Evolutionary conservation across 2,888 invertebrate species (phyloP).

Genomic region (Morpho deidamia): DNA sequence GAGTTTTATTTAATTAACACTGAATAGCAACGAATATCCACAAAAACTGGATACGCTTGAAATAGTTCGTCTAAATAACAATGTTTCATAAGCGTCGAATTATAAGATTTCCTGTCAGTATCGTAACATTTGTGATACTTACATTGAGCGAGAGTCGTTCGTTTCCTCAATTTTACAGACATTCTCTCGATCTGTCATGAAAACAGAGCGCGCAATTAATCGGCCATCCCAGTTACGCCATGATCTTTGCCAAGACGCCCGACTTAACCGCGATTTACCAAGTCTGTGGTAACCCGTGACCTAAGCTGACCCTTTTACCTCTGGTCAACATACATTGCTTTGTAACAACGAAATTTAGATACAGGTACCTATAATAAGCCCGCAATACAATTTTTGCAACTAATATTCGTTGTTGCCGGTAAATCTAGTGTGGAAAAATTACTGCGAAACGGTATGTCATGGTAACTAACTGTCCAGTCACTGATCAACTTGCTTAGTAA

Average conservation of each 20-base stretch:
- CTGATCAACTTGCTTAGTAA: constrained; percentile 38
- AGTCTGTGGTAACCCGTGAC: constrained; percentile 30
- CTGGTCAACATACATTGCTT: constrained; percentile 28
- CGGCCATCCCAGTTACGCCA: constrained; percentile 53
- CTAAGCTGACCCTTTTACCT: constrained; percentile 25
- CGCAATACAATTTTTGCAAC: constrained; percentile 27
- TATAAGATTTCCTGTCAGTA: constrained; percentile 5
- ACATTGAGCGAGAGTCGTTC: constrained; percentile 1
- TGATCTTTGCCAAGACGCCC: constrained; percentile 37
- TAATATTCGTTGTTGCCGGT: constrained; percentile 24
- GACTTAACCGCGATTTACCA: constrained; percentile 22
- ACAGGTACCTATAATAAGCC: constrained; percentile 8
- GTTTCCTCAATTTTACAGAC: constrained; percentile 22
- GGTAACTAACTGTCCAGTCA: constrained; percentile 49
- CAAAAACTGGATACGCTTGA: not conserved
- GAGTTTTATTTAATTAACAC: too few relatives aligned
- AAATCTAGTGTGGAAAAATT: constrained; percentile 44
- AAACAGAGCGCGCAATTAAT: constrained; percentile 58
- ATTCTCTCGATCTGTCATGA: constrained; percentile 38
- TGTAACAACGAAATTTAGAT: not conserved
- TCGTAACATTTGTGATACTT: constrained; percentile 23
- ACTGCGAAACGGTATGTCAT: constrained; percentile 51
- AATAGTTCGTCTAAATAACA: not conserved
- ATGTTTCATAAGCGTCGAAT: not conserved
- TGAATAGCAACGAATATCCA: too few relatives aligned